phyloP scores from a whole-genome alignment of 2,888 invertebrate species.

The Monoplex corrugatus region DNA sequence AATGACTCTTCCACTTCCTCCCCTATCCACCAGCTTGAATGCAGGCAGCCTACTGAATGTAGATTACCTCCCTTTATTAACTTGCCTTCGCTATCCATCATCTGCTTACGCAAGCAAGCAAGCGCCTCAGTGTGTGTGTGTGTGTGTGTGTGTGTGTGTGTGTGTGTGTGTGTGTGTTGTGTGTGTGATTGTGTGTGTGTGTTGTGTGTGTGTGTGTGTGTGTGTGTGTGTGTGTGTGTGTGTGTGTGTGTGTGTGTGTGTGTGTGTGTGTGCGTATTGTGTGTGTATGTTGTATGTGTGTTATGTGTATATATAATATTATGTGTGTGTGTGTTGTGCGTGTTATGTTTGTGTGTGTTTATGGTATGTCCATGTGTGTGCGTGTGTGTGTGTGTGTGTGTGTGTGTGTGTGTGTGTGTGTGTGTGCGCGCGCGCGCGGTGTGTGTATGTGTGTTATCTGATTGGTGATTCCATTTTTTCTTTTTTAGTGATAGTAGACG shows the following conservation, averaged over 20 bases:
- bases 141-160: background rate
- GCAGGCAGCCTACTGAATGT: too few species aligned
- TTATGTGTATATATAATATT: background rate
- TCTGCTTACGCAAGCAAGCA: too few species aligned
- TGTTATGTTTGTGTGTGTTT: background rate
- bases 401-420: background rate
- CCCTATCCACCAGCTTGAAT: too few species aligned
- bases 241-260: conserved; percentile 31
- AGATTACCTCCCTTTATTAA: too few species aligned
- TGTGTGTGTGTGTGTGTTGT: background rate
- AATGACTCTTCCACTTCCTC: too few species aligned
- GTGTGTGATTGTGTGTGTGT: background rate
- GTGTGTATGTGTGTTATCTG: too few species aligned
- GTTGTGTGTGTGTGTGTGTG: background rate
- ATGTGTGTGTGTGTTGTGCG: background rate
- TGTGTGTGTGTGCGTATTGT: conserved; percentile 16
- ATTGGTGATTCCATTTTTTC: too few species aligned
- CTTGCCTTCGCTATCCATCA: too few species aligned
- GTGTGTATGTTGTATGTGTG: background rate
- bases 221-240: conserved; percentile 17
- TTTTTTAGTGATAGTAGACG: too few species aligned
- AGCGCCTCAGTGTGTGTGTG: too few species aligned
- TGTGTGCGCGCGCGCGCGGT: background rate
- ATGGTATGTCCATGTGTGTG: background rate
- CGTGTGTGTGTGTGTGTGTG: conserved; percentile 4